Base-by-base conservation (phyloP, 2,888 invertebrate genomes). In the Malthinus flaveolus region DNA sequence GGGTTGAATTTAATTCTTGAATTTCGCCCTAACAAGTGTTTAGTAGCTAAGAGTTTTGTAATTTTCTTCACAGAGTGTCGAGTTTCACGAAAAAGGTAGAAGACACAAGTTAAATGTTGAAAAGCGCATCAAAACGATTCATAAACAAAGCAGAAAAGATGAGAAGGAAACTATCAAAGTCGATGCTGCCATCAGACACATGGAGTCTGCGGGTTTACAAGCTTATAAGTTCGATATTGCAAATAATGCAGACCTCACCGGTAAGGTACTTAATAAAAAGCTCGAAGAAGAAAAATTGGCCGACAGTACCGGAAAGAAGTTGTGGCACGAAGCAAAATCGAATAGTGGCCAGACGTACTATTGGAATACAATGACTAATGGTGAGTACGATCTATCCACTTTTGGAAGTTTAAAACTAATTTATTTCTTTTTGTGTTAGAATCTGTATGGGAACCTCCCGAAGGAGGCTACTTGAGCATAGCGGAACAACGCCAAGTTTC, bases 51-150 rank as follows among this genome's bases (percentile, higher is more conserved):
- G n/a, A n/a, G n/a, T 39, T 39, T 9, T 39, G 2, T 7, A 35
- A 48, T 48, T 48, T 10, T 47, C 13, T 42, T 81, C 83, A 36
- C 77, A 94, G 93, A 97, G 96, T 73, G 85, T 95, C 71, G 91
- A 95, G 63, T 96, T 95, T 74, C 97, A 97, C 76, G 97, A 97
- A 79, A 90, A 89, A 80, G 97, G 97, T 5, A 91, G 92, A 74
- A 83, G 91, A 32, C 97, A 97, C 78, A 91, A 96, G 75, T 90
- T 93, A 75, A 95, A 90, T 86, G 95, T 97, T 31, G 87, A 90
- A 57, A 91, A 91, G 73, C 87, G 89, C 61, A 86, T 97, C 64
- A 88, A 89, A 64, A 88, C 89, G 66, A 93, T 96, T 62, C 88
- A 88, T 61, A 93, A 91, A 72, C 90, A 88, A 71, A 93, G 93